Conservation (phyloP, 2,113 vertebrate species). For the Xyliphius kryptos region DNA sequence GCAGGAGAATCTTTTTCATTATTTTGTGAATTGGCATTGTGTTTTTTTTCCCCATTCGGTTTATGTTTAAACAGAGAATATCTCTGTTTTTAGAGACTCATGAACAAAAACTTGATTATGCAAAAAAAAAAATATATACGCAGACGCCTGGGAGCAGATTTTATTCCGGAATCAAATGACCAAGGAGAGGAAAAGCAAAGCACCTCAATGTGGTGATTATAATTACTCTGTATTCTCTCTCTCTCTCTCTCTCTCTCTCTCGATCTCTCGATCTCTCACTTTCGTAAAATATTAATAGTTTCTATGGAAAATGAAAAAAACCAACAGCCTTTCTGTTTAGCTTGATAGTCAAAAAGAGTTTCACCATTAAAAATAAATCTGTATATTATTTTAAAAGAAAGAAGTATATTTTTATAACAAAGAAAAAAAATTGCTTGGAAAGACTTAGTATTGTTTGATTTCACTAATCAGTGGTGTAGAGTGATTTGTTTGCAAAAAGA, state of each 20-base stretch:
- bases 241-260: not conserved
- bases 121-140: no score
- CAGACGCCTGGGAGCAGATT: slow-evolving; percentile 44
- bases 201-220: slow-evolving; percentile 45
- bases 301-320: slow-evolving; percentile 51
- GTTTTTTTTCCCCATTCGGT: no score
- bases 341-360: slow-evolving; percentile 63
- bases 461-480: slow-evolving; percentile 33
- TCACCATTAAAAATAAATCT: slow-evolving; percentile 55
- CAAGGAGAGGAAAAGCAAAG: slow-evolving; percentile 56
- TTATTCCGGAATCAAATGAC: slow-evolving; percentile 34
- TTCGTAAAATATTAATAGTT: slow-evolving; percentile 41
- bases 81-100: no score
- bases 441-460: slow-evolving; percentile 41
- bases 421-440: slow-evolving; percentile 60
- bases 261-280: not conserved
- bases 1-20: no score
- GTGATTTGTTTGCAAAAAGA: slow-evolving; percentile 51
- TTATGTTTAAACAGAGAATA: no score
- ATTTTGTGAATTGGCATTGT: no score
- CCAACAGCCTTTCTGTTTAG: slow-evolving; percentile 67
- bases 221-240: no score
- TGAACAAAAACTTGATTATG: slow-evolving; percentile 62
- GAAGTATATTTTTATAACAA: slow-evolving; percentile 74
- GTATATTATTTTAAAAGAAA: slow-evolving; percentile 70